phyloP scores from a whole-genome alignment of 1,140 invertebrate genomes.

The Heliothis virescens region DNA sequence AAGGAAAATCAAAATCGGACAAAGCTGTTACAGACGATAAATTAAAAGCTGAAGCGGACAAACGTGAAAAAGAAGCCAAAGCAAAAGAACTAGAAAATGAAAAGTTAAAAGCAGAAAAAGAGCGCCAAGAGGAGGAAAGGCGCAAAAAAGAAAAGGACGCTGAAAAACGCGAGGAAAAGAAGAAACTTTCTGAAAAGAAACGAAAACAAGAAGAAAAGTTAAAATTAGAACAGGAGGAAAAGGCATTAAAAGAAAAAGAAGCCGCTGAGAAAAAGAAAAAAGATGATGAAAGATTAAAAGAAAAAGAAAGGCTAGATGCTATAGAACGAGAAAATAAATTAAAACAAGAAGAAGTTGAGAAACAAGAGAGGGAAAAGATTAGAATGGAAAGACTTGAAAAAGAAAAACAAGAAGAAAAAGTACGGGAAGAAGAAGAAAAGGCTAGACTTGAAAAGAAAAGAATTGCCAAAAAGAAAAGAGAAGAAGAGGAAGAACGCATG shows the following conservation, averaged over 20 bases:
- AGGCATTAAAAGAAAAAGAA: background rate
- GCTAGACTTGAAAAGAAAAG: conserved; percentile 50
- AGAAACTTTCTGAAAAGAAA: conserved; percentile 9
- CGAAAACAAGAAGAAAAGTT: conserved; percentile 25
- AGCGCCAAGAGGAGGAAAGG: conserved; percentile 48
- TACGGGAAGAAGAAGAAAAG: conserved; percentile 56
- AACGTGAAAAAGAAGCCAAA: conserved; percentile 44
- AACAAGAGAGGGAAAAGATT: conserved; percentile 57
- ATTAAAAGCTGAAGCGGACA: background rate
- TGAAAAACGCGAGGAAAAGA: background rate
- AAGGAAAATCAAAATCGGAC: background rate
- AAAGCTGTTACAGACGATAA: background rate
- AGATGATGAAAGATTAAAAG: conserved; percentile 7
- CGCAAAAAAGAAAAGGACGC: background rate
- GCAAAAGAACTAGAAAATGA: conserved; percentile 51
- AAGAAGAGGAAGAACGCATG: conserved; percentile 54
- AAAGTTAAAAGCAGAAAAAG: background rate
- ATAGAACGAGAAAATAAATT: conserved; percentile 33
- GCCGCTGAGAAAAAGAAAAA: background rate
- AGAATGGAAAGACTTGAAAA: conserved; percentile 54
- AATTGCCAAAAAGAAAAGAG: conserved; percentile 35
- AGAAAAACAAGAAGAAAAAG: conserved; percentile 54
- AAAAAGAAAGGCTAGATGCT: background rate
- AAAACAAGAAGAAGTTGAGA: conserved; percentile 56
- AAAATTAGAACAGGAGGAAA: background rate